Conservation (phyloP, 2,113 vertebrate species). For the Malurus elegans region DNA sequence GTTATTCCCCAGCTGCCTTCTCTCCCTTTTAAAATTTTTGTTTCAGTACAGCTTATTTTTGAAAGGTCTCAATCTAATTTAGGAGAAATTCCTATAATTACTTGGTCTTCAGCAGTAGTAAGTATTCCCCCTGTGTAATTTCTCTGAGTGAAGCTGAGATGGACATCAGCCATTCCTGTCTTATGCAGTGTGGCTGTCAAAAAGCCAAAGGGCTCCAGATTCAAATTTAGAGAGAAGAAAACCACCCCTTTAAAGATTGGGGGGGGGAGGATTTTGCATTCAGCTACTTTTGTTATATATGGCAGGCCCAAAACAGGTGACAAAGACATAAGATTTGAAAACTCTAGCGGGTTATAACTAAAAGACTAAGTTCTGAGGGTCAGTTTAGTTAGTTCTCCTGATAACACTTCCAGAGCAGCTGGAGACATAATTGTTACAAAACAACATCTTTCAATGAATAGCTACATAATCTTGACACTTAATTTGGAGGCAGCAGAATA, state of each 20-base stretch:
- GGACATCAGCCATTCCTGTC: not conserved
- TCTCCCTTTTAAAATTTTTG: not conserved
- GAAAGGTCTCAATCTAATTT: not conserved
- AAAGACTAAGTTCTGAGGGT: not conserved
- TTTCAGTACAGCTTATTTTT: not conserved
- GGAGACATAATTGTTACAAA: not conserved
- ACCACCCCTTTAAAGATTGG: not conserved
- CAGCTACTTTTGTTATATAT: not conserved
- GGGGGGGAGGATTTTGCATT: fast-evolving
- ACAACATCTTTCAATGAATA: not conserved
- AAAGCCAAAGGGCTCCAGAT: not conserved
- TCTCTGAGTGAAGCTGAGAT: not conserved
- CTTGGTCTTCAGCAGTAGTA: not conserved
- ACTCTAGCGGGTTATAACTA: not conserved
- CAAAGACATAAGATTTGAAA: not conserved
- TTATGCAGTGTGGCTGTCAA: not conserved
- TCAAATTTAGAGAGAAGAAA: not conserved
- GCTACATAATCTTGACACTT: not conserved
- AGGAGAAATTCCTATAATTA: not conserved
- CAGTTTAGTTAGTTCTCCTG: not conserved
- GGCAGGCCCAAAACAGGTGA: not conserved
- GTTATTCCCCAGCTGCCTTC: not conserved
- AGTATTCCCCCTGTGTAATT: not conserved
- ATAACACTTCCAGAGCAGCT: not conserved
- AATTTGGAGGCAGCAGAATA: not conserved